Percentiles rank a stretch among this genome's conserved stretches.
Conservation (phyloP, 1,140 invertebrate genomes). For the Trachymyrmex septentrionalis region DNA sequence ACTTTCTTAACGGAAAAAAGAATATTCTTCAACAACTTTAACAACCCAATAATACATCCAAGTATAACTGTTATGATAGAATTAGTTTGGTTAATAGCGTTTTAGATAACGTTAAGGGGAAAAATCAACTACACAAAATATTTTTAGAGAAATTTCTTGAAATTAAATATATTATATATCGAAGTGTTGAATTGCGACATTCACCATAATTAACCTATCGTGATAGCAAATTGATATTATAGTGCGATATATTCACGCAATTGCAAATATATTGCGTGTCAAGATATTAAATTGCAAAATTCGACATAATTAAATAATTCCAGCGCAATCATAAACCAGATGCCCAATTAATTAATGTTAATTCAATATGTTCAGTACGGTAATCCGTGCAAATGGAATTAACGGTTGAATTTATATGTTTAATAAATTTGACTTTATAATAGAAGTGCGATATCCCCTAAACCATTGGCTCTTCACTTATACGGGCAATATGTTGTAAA, state of each 20-base stretch:
- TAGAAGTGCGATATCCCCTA: background rate
- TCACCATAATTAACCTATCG: constrained; percentile 25
- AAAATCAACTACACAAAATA: background rate
- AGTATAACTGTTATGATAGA: background rate
- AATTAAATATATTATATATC: background rate
- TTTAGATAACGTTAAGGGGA: background rate
- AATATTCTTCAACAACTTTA: background rate
- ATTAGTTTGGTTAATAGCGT: background rate
- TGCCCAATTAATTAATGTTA: constrained; percentile 51
- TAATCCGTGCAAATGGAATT: constrained; percentile 24
- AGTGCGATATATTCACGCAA: constrained; percentile 21
- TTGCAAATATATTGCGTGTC: constrained; percentile 31
- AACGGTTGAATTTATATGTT: constrained; percentile 40
- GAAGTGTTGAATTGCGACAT: background rate
- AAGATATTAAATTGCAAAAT: constrained; percentile 56
- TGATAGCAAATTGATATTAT: constrained; percentile 26
- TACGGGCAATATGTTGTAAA: background rate
- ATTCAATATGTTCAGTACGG: constrained; percentile 40
- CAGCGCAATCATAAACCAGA: constrained; percentile 31
- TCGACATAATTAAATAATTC: constrained; percentile 56
- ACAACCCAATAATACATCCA: background rate
- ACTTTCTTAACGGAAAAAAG: constrained; percentile 1
- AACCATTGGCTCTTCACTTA: background rate
- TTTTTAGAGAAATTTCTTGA: background rate
- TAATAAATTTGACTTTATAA: constrained; percentile 30